Percentiles rank a stretch among this genome's conserved stretches.
Conservation (phyloP, 2,797 vertebrate genomes). For the Rallus crepitans region DNA sequence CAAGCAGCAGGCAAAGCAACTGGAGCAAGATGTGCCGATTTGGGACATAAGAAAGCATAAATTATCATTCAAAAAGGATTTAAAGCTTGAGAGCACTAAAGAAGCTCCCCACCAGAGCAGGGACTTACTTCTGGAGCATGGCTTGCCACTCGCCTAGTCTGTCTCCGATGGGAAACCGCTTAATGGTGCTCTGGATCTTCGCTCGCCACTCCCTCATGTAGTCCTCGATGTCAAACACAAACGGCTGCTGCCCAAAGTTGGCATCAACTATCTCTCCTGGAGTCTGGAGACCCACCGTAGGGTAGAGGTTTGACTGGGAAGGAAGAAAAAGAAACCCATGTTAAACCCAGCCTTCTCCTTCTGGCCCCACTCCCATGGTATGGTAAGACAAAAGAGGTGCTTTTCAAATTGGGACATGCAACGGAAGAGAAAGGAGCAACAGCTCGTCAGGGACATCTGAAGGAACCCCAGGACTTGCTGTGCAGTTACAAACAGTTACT, state of each 20-base stretch:
- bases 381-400: neutral
- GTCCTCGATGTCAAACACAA: constrained; percentile 98
- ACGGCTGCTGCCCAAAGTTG: constrained; percentile 98
- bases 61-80: neutral
- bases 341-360: constrained; percentile 18
- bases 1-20: neutral
- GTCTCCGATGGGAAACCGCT: constrained; percentile 95
- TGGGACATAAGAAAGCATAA: neutral
- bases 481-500: neutral
- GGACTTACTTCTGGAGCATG: constrained; percentile 95
- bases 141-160: constrained; percentile 96
- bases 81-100: neutral
- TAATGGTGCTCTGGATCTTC: constrained; percentile 96
- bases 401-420: neutral
- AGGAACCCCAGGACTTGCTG: neutral
- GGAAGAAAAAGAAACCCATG: constrained; percentile 50
- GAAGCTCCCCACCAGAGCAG: neutral
- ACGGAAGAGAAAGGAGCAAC: neutral
- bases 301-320: constrained; percentile 94
- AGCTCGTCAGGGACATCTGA: neutral
- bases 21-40: neutral
- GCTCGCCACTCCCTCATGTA: constrained; percentile 98
- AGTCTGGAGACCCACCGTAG: constrained; percentile 97
- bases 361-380: fast-evolving
- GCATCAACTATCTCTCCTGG: constrained; percentile 97